phyloP scores from a whole-genome alignment of 2,888 invertebrate genomes.

The Oscheius onirici region DNA sequence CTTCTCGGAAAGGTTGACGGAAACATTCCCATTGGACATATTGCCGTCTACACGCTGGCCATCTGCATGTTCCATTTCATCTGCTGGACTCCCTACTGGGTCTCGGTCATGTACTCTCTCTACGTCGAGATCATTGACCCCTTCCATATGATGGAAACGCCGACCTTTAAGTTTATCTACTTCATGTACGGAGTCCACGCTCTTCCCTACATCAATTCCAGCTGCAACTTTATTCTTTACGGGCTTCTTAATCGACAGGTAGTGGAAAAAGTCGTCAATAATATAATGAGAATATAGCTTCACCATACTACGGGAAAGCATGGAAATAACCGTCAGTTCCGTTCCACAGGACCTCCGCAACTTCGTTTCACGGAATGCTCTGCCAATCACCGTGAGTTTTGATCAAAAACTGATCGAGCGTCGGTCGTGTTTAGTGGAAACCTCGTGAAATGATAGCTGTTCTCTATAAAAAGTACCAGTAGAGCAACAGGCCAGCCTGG shows the following conservation, averaged over 20 bases:
- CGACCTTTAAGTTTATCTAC: constrained; percentile 60
- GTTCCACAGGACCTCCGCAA: constrained; percentile 4
- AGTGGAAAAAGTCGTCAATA: not conserved
- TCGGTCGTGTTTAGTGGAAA: too few relatives aligned
- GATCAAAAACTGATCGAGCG: too few relatives aligned
- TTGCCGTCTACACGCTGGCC: constrained; percentile 69
- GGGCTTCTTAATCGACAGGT: constrained; percentile 62
- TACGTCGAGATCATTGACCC: constrained; percentile 55
- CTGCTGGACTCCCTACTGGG: constrained; percentile 71
- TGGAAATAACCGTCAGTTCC: not conserved
- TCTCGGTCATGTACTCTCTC: constrained; percentile 65
- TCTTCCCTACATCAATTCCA: constrained; percentile 69
- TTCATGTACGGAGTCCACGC: constrained; percentile 71
- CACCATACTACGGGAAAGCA: constrained; percentile 12
- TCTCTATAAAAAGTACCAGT: not conserved
- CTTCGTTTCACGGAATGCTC: constrained; percentile 31
- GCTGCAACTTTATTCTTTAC: constrained; percentile 69
- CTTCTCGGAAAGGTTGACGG: constrained; percentile 39
- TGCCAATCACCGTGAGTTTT: constrained; percentile 25
- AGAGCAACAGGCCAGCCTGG: too few relatives aligned
- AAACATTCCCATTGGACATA: constrained; percentile 63
- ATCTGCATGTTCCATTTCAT: constrained; percentile 69
- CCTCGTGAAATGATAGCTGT: not conserved
- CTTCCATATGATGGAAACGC: constrained; percentile 38
- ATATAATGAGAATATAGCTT: not conserved